phyloP scores from a whole-genome alignment of 2,797 vertebrate genomes.

The Leontopithecus rosalia region DNA sequence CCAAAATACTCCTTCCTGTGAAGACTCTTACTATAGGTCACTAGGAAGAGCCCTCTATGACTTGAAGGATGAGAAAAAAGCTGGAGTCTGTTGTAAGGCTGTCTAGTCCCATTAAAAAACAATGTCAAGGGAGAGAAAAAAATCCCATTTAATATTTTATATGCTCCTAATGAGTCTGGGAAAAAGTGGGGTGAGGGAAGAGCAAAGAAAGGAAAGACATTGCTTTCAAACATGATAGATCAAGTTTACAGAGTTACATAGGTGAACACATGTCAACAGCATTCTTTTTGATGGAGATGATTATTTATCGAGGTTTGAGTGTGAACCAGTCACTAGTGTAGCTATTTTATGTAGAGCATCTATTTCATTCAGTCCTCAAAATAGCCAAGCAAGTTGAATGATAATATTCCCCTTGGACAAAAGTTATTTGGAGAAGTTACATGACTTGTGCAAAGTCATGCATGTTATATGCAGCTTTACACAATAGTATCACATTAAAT shows the following conservation, averaged over 20 bases:
- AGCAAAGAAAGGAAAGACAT: background rate
- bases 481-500: background rate
- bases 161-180: background rate
- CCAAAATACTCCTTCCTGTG: background rate
- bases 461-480: background rate
- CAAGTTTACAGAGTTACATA: background rate
- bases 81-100: background rate
- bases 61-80: background rate
- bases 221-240: background rate
- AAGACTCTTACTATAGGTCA: background rate
- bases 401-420: background rate
- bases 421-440: background rate
- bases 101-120: background rate
- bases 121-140: background rate
- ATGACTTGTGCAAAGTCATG: background rate
- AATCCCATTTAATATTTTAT: background rate
- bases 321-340: background rate
- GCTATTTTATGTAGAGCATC: background rate
- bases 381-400: background rate
- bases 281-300: slow-evolving; percentile 3
- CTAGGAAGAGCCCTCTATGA: background rate
- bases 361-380: background rate
- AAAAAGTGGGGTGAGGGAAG: background rate
- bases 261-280: background rate
- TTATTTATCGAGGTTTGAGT: background rate